Percentiles rank a stretch among this genome's conserved stretches.
phyloP scores from a whole-genome alignment of 2,888 invertebrate genomes.

The Chromoteleia sp. region DNA sequence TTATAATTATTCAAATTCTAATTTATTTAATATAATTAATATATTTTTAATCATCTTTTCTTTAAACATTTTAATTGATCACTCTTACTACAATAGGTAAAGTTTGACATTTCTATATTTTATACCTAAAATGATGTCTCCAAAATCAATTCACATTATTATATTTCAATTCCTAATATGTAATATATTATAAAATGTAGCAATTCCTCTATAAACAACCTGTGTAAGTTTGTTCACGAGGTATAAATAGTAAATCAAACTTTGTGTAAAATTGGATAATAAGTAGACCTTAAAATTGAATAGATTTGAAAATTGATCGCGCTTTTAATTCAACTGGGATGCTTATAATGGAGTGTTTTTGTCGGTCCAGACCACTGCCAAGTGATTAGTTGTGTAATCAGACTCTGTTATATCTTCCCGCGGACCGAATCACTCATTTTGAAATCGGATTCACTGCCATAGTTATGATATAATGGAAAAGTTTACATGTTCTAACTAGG shows the following conservation, averaged over 20 bases:
- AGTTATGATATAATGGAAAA: conserved; percentile 66
- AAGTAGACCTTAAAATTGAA: conserved; percentile 35
- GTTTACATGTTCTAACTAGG: conserved; percentile 55
- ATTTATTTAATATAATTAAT: too few species aligned
- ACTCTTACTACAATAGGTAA: too few species aligned
- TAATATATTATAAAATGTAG: background rate
- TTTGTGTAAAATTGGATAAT: conserved; percentile 53
- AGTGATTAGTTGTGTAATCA: conserved; percentile 62
- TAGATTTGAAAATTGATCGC: conserved; percentile 51
- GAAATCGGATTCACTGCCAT: conserved; percentile 77
- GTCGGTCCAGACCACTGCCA: conserved; percentile 72
- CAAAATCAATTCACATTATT: too few species aligned
- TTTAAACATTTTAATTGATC: too few species aligned
- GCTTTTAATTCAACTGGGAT: conserved; percentile 55
- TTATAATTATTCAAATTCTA: too few species aligned
- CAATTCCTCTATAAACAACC: background rate
- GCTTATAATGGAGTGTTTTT: conserved; percentile 48
- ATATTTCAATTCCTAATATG: too few species aligned
- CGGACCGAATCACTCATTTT: conserved; percentile 63
- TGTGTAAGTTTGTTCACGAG: background rate
- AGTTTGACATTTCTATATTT: too few species aligned
- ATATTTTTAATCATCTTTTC: too few species aligned
- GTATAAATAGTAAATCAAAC: conserved; percentile 55
- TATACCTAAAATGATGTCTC: too few species aligned
- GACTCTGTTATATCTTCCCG: conserved; percentile 60